Evolutionary conservation across 1,140 invertebrate genomes (phyloP).

Genomic region (Kradibia gibbosae): DNA sequence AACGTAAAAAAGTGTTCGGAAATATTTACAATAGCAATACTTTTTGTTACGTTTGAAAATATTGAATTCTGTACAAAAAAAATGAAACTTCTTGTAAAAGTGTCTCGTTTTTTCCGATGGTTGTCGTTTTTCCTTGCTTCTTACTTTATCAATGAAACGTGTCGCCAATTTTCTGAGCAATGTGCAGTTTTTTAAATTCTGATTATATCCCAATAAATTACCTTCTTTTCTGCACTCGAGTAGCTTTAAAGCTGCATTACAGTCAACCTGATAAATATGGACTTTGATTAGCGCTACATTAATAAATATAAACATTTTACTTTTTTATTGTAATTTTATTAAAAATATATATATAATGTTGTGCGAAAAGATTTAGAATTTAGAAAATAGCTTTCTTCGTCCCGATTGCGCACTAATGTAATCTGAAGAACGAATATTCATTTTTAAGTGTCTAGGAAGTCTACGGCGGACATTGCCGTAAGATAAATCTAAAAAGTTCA

Average conservation of each 20-base stretch:
- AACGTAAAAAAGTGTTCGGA: neutral
- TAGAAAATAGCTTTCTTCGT: slow-evolving; percentile 35
- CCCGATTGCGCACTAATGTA: neutral
- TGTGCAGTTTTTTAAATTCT: neutral
- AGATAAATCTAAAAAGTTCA: slow-evolving; percentile 30
- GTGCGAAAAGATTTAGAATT: slow-evolving; percentile 10
- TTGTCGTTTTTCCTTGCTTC: neutral
- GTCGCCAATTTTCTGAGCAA: neutral
- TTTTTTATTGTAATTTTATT: neutral
- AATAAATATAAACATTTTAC: neutral
- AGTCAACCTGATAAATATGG: neutral
- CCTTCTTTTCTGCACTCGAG: neutral
- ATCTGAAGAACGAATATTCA: slow-evolving; percentile 12
- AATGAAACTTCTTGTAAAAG: neutral
- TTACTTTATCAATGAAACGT: neutral
- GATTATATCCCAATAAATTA: neutral
- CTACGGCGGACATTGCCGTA: neutral
- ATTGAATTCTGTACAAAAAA: neutral
- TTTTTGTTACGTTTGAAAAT: neutral
- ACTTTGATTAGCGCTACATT: neutral
- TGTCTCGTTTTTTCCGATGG: neutral
- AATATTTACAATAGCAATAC: slow-evolving; percentile 28
- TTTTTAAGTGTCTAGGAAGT: slow-evolving; percentile 13
- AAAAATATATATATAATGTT: neutral
- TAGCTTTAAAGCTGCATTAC: neutral